Evolutionary conservation across 2,113 vertebrate species (phyloP), one percentile per base, ranked within the genome.

Genomic region (Spea multiplicata): DNA sequence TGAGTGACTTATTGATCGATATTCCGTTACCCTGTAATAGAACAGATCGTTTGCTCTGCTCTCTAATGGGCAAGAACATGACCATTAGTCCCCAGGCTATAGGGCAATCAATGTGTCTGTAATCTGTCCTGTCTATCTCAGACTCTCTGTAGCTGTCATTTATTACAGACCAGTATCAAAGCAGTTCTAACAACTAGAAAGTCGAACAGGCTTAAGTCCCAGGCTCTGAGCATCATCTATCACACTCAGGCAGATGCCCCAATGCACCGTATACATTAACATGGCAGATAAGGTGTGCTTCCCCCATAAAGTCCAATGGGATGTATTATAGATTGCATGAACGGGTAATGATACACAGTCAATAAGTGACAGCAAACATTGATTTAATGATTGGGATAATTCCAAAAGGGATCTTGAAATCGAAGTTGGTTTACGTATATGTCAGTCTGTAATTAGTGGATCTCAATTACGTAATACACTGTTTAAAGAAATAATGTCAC

Each of bases 101-200:
- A 84, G 87, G 84, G 55, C 10, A 88, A 83, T 85, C 82, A 84
- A 85, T 88, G 88, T 90, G 88, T 93, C 92, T 91, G 87, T 92
- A 93, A 91, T 90, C 91, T 84, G 83, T 88, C 86, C 89, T 90
- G 88, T 91, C 90, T 89, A 88, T 90, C 87, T 89, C 89, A 89
- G 84, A 83, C 90, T 89, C 44, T 66, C 88, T 88, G 16, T 84
- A 82, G 44, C 87, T 93, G 90, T 91, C 85, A 88, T 88, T 88
- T 90, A 91, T 89, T 89, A 90, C 48, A 70, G 84, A 71, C 80
- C 50, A 44, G 8, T 73, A 57, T 65, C 72, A 52, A 71, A 57
- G 68, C 14, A 55, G 65, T 50, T 50, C 71, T 8, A 66, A 67
- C 70, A 74, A 80, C 45, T 44, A 62, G 44, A 73, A 80, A 74